Evolutionary conservation across 2,797 vertebrate genomes (phyloP), one percentile per base, ranked within the genome.

Genomic region (Mastacembelus armatus): DNA sequence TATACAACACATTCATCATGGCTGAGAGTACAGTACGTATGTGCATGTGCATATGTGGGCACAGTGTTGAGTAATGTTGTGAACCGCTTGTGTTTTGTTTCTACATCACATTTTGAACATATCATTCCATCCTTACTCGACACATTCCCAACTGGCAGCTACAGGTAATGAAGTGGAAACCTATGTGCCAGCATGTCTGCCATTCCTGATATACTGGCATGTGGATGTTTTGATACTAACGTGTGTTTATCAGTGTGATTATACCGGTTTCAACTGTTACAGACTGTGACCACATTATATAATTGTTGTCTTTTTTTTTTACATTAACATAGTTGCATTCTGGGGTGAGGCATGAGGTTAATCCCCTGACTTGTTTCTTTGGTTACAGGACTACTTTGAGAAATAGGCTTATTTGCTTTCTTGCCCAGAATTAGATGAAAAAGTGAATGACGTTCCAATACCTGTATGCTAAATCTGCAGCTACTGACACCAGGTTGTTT

Each of bases 1-100:
- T 47, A 75, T 62, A 58, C 52, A 45, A 52, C 1, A 9, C 38
- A 64, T 67, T 59, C 45, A 61, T 64, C 12, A 40, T 77, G n/a
- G n/a, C n/a, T n/a, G n/a, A n/a, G n/a, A n/a, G n/a, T n/a, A n/a
- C n/a, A n/a, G n/a, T n/a, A 63, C 61, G 18, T 15, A 64, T 44
- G 12, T 22, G 19, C 24, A 22, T 32, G 35, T 59, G 32, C 36
- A 27, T 58, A n/a, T 45, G 19, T 27, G 56, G 12, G 11, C 7
- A 1, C 33, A n/a, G n/a, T n/a, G n/a, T n/a, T n/a, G n/a, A 15
- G 43, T 72, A 64, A 80, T 24, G 14, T 14, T 43, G 27, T 33
- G 38, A 49, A 7, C 16, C 33, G 33, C 32, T 27, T 75, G 27
- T 71, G 35, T 49, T 33, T 64, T 69, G 10, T 67, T 55, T 74